Evolutionary conservation across 1,140 invertebrate genomes (phyloP).

Genomic region (Himalopsyche phryganea): DNA sequence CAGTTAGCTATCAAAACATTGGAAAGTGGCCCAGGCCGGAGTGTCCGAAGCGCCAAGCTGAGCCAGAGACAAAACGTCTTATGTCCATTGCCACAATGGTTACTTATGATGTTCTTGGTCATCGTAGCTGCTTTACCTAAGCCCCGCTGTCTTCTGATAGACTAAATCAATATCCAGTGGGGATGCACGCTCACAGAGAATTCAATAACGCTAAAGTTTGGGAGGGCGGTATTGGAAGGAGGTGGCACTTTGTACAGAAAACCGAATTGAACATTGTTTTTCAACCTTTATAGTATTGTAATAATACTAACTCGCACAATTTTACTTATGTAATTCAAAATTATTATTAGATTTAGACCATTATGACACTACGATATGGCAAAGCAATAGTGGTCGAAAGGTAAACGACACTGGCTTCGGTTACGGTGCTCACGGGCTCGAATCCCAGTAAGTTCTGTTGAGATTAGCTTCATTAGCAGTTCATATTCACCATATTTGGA

Average conservation of each 20-base stretch:
- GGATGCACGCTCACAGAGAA: constrained; percentile 31
- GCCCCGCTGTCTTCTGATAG: constrained; percentile 3
- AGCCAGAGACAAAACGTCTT: neutral
- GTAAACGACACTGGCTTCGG: too few relatives aligned
- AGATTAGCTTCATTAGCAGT: too few relatives aligned
- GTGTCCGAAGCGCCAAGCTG: constrained; percentile 8
- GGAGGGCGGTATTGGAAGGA: constrained; percentile 17
- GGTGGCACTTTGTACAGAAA: neutral
- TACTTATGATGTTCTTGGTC: neutral
- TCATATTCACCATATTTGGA: too few relatives aligned
- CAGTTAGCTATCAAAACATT: constrained; percentile 36
- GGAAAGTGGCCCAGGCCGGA: constrained; percentile 11
- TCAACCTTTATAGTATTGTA: too few relatives aligned
- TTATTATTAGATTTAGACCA: too few relatives aligned
- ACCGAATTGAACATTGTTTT: too few relatives aligned
- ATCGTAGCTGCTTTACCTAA: constrained; percentile 1
- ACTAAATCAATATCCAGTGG: constrained; percentile 35
- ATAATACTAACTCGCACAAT: too few relatives aligned
- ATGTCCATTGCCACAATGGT: neutral
- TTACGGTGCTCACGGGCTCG: too few relatives aligned
- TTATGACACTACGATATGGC: too few relatives aligned
- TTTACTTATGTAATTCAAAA: too few relatives aligned
- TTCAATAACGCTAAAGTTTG: constrained; percentile 34
- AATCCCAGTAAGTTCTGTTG: too few relatives aligned
- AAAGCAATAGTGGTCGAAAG: too few relatives aligned